Percentiles rank a stretch among this genome's conserved stretches.
Evolutionary conservation across 2,888 invertebrate genomes (phyloP).

Genomic region (Baccha elongata): DNA sequence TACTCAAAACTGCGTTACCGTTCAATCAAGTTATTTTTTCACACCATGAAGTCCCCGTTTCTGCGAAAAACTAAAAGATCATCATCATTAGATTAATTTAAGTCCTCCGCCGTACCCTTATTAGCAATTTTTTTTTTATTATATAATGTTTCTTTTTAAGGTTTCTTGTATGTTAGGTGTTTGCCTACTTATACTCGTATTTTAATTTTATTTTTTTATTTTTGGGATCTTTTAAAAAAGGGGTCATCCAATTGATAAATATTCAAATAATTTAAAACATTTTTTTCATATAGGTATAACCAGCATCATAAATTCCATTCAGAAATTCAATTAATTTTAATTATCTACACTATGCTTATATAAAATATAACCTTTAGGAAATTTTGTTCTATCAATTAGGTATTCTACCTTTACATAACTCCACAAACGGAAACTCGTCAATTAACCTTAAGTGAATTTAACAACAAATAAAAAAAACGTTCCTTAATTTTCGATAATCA

Average conservation of each 20-base stretch:
- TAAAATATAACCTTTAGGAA: constrained; percentile 32
- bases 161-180: no score
- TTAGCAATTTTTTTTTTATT: no score
- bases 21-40: no score
- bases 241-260: not conserved
- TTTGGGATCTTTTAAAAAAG: no score
- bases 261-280: not conserved
- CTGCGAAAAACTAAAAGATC: no score
- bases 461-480: not conserved
- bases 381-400: constrained; percentile 37
- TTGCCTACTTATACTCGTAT: no score
- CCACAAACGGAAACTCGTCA: constrained; percentile 58
- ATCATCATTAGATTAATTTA: no score
- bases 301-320: not conserved
- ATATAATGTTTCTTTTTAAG: no score
- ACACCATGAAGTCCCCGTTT: no score
- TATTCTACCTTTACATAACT: not conserved
- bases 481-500: constrained; percentile 23
- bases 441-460: constrained; percentile 26
- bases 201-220: no score
- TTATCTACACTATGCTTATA: constrained; percentile 55
- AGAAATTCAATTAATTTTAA: constrained; percentile 41
- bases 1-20: no score
- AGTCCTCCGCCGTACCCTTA: no score
- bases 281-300: not conserved